These are phyloP conservation scores for Notoglanidium macrostoma DNA, from an alignment of 2,797 vertebrate species.

Conservation along the genomic window DNA sequence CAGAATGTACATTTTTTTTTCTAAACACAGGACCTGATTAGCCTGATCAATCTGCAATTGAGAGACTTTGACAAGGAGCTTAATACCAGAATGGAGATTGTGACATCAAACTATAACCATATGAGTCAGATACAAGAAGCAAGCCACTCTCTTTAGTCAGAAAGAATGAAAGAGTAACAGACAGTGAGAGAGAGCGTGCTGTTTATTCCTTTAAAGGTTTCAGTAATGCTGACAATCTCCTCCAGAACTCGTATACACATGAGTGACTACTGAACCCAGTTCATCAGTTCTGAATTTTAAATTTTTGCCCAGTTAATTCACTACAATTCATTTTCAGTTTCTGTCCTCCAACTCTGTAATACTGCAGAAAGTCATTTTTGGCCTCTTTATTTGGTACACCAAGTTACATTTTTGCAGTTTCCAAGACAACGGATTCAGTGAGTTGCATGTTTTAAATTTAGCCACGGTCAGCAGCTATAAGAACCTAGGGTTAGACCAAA, in stretches of 20 bases:
- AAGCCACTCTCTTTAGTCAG: background rate
- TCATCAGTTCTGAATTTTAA: background rate
- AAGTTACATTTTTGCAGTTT: constrained; percentile 32
- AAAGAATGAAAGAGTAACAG: background rate
- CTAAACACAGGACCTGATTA: background rate
- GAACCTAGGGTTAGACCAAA: background rate
- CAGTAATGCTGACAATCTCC: background rate
- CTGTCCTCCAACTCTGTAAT: background rate
- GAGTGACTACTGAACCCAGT: background rate
- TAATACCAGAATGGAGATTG: background rate
- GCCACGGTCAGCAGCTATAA: constrained; percentile 5
- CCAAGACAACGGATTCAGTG: constrained; percentile 40
- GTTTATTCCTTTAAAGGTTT: background rate
- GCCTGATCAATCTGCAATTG: background rate
- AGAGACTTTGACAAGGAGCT: background rate
- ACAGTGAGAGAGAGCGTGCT: background rate
- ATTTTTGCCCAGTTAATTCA: background rate
- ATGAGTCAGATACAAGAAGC: background rate
- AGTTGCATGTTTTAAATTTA: constrained; percentile 31
- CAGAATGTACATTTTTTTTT: background rate
- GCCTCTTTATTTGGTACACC: background rate
- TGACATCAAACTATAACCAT: background rate
- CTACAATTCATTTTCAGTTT: background rate
- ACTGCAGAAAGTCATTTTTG: constrained; percentile 3
- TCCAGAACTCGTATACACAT: background rate